These are phyloP conservation scores for Pseudococcus longispinus DNA, from an alignment of 2,888 invertebrate species.

Conservation along the genomic window DNA sequence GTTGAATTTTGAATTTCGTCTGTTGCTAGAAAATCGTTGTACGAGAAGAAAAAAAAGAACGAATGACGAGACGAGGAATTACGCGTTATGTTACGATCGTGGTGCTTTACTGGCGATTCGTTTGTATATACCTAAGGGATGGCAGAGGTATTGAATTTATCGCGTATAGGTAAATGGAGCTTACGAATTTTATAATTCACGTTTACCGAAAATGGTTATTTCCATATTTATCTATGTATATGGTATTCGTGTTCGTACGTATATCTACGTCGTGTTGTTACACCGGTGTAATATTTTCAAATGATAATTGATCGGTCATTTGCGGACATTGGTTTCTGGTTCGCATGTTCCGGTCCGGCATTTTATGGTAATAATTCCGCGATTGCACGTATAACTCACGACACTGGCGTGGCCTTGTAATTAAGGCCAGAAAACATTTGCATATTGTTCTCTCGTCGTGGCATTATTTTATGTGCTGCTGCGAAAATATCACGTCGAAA, in stretches of 20 bases:
- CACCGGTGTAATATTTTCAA: slow-evolving; percentile 13
- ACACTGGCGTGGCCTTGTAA: not conserved
- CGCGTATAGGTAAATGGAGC: not conserved
- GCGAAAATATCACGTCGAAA: not conserved
- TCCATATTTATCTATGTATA: not conserved
- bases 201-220: slow-evolving; percentile 5
- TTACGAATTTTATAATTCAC: not conserved
- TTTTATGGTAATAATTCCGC: slow-evolving; percentile 6
- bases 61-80: not conserved
- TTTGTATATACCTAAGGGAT: not conserved
- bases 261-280: not conserved
- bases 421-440: slow-evolving; percentile 24
- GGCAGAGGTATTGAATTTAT: not conserved
- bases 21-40: not conserved
- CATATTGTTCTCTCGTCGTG: not conserved
- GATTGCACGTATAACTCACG: not conserved
- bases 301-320: slow-evolving; percentile 29
- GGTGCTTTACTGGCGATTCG: not conserved
- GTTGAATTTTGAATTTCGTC: not conserved
- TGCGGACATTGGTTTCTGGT: slow-evolving; percentile 22
- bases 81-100: not conserved
- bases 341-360: not conserved
- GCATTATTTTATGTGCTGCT: not conserved
- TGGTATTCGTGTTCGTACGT: not conserved
- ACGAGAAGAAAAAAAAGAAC: not conserved